Evolutionary conservation across 64 coral and sea anemone species (phyloP).

Genomic region (Montipora capricornis): DNA sequence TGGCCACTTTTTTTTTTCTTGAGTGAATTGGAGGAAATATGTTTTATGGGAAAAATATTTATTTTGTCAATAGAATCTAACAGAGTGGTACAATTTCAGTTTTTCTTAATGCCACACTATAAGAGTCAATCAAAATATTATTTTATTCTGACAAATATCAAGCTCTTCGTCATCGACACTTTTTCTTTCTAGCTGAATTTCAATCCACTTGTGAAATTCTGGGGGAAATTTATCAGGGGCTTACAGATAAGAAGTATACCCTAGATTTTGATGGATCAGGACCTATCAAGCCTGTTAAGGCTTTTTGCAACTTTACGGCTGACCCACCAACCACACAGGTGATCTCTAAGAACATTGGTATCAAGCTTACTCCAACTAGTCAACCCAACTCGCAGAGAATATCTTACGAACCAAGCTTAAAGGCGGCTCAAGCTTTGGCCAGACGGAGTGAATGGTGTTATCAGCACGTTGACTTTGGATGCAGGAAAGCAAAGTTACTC

Average conservation of each 20-base stretch:
- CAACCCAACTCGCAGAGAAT: neutral
- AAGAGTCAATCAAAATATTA: too few species aligned
- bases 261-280: constrained; percentile 91
- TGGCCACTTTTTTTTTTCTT: too few species aligned
- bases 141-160: too few species aligned
- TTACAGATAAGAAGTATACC: constrained; percentile 39
- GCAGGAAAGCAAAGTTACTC: constrained; percentile 69
- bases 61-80: too few species aligned
- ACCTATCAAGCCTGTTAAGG: constrained; percentile 12
- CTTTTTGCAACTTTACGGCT: constrained; percentile 79
- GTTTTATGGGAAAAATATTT: too few species aligned
- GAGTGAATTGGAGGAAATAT: too few species aligned
- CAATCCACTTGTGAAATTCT: constrained; percentile 52
- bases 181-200: constrained; percentile 62
- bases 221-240: neutral
- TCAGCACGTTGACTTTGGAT: constrained; percentile 83
- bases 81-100: too few species aligned
- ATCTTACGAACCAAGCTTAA: constrained; percentile 55
- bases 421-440: constrained; percentile 76
- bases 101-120: too few species aligned
- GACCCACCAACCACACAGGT: constrained; percentile 14
- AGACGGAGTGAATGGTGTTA: constrained; percentile 70
- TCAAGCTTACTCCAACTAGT: neutral
- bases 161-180: too few species aligned
- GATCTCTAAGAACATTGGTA: neutral